Base-by-base conservation (phyloP, 37 sponge, comb jelly and placozoan species). In the Crambe crambe region DNA sequence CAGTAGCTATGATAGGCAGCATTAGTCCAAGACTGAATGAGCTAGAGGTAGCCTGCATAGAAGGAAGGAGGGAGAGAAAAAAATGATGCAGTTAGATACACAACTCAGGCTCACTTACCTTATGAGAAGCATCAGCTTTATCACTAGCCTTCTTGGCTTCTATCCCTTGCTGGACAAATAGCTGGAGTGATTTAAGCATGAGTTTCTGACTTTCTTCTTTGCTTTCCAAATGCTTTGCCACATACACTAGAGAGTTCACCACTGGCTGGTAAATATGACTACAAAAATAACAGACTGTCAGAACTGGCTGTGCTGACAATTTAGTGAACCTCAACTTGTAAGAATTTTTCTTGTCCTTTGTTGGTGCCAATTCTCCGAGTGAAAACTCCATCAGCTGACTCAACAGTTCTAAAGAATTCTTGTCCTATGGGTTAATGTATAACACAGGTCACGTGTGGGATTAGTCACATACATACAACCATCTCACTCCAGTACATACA, bases 21-120 rank as follows among this genome's bases (percentile, higher is more conserved):
- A 94, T 81, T 31, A 94, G 76, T 0, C 95, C 95, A 20, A 84
- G 82, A 54, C 83, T 73, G 75, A 90, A 90, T 0, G 93, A 86
- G 44, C 82, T 85, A 38, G 93, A 83, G 2, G 95, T 82, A 20
- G 93, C 93, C 92, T 94, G 75, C 65, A 85, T 4, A 56, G 26
- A 37, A 44, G 41, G n/a, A n/a, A n/a, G n/a, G n/a, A n/a, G n/a
- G n/a, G n/a, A n/a, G n/a, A n/a, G n/a, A n/a, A n/a, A n/a, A n/a
- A n/a, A n/a, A n/a, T n/a, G n/a, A n/a, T n/a, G n/a, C n/a, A n/a
- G n/a, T n/a, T n/a, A n/a, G n/a, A n/a, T 47, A 47, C 51, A 47
- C 51, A 47, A 47, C 51, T 47, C 51, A 47, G 51, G 51, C 12
- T 47, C 12, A 23, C 21, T 20, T 23, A 80, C 80, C 81, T 86